A percentile compares a stretch with the other conserved stretches of the same genome.
These are phyloP conservation scores for Sander lucioperca DNA, from an alignment of 2,113 vertebrate genomes.

Conservation along the genomic window DNA sequence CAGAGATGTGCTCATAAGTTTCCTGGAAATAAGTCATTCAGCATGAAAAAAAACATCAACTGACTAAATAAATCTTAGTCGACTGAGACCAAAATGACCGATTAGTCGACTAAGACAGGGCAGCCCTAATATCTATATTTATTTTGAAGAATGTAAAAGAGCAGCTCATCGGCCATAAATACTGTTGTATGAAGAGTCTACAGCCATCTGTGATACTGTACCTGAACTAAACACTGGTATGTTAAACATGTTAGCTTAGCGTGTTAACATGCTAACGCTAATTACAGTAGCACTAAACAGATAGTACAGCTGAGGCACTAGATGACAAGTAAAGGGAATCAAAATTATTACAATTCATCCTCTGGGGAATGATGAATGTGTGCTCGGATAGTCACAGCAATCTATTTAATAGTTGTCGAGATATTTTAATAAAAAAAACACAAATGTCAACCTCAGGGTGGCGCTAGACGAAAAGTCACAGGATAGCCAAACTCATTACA, in stretches of 20 bases:
- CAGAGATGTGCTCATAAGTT: too few species aligned
- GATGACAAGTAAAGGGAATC: neutral
- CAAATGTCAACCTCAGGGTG: neutral
- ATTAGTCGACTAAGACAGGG: too few species aligned
- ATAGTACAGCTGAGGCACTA: neutral
- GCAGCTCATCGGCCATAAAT: too few species aligned
- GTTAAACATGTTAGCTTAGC: neutral
- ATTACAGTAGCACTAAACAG: neutral
- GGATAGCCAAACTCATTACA: neutral
- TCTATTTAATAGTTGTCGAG: neutral
- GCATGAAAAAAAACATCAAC: too few species aligned
- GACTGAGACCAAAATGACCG: too few species aligned
- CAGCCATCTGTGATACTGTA: neutral
- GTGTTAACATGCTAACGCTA: neutral
- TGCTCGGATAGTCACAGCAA: neutral
- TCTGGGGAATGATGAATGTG: neutral
- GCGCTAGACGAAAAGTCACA: neutral
- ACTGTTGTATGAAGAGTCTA: neutral
- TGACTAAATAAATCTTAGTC: too few species aligned
- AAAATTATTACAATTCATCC: neutral
- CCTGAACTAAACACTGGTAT: neutral
- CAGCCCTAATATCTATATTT: neutral
- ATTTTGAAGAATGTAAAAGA: neutral
- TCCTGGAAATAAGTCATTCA: too few species aligned
- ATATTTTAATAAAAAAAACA: neutral